Base-by-base conservation (phyloP, 2,797 vertebrate genomes). In the Chromis chromis region DNA sequence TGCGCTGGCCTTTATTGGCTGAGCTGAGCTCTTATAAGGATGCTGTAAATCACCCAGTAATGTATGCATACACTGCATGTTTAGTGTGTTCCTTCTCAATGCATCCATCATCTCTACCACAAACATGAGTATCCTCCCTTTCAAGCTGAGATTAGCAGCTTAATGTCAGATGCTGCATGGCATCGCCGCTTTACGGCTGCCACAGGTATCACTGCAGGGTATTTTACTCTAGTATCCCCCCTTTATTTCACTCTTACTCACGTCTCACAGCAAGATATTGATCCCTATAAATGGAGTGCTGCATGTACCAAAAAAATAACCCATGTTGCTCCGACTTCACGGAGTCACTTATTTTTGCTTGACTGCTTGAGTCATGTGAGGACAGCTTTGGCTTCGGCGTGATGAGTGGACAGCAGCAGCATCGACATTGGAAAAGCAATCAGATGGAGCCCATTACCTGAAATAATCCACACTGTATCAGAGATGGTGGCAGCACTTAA, bases 191-290 rank as follows among this genome's bases (percentile, higher is more conserved):
- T 60, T 58, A 69, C 48, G 21, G 14, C 62, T 64, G 70, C 71
- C 76, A 70, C 82, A 89, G 76, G 82, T 88, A 74, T 60, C 56
- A 33, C 70, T 64, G 78, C 86, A 77, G 83, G 83, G 72, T 21
- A n/a, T 60, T 66, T 72, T 70, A 55, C 71, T 21, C 24, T 64
- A 50, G 56, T 44, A 54, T 52, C 55, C 39, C n/a, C 25, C 19
- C 22, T 19, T 27, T 33, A 44, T 89, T 86, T 83, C 42, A 70
- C 67, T 69, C 76, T 70, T 70, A 13, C 63, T 74, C 60, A n/a
- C 60, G 63, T 62, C 72, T 78, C 73, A 67, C 67, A 74, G 78
- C 58, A 42, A 49, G 42, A 24, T 81, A 85, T 89, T 33, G 79
- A 88, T 85, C 64, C 65, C 46, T 44, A 25, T 64, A 71, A 79